Conservation (phyloP, 2,113 vertebrate species). For the Carassius carassius region DNA sequence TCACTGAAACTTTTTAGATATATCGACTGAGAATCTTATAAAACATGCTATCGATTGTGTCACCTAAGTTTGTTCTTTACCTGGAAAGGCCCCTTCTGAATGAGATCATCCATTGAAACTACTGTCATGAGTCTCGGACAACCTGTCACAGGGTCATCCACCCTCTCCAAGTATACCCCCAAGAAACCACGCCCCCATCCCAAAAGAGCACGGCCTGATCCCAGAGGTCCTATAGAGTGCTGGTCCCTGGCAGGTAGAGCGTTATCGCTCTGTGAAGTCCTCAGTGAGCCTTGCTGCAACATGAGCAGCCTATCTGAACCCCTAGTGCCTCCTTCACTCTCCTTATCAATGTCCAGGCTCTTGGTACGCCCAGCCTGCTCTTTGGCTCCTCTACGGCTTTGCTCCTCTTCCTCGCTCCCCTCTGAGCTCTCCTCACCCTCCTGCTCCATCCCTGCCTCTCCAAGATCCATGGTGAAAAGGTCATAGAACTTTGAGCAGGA, state of each 20-base stretch:
- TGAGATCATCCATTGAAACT: conserved; percentile 81
- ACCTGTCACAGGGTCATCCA: conserved; percentile 79
- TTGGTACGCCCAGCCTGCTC: conserved; percentile 79
- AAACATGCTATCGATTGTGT: background rate
- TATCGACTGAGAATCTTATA: background rate
- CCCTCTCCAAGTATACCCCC: conserved; percentile 76
- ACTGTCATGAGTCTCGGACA: conserved; percentile 79
- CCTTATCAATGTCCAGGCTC: conserved; percentile 79
- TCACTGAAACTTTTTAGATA: background rate
- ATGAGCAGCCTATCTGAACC: conserved; percentile 67
- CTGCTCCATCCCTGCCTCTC: conserved; percentile 55
- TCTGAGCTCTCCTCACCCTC: conserved; percentile 65
- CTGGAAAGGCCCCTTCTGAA: conserved; percentile 80
- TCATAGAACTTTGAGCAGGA: conserved; percentile 92
- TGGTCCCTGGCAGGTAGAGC: conserved; percentile 70
- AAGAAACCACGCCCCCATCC: conserved; percentile 86
- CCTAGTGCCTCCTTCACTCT: conserved; percentile 63
- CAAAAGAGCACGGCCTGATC: conserved; percentile 69
- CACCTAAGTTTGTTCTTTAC: conserved; percentile 58
- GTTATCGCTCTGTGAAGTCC: conserved; percentile 80
- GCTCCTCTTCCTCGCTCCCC: conserved; percentile 72
- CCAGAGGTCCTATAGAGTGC: conserved; percentile 55
- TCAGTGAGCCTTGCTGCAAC: conserved; percentile 70
- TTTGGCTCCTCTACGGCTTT: conserved; percentile 71
- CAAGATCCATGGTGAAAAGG: conserved; percentile 80